phyloP scores from a whole-genome alignment of 2,113 vertebrate species.

The Pseudorectes ferrugineus region DNA sequence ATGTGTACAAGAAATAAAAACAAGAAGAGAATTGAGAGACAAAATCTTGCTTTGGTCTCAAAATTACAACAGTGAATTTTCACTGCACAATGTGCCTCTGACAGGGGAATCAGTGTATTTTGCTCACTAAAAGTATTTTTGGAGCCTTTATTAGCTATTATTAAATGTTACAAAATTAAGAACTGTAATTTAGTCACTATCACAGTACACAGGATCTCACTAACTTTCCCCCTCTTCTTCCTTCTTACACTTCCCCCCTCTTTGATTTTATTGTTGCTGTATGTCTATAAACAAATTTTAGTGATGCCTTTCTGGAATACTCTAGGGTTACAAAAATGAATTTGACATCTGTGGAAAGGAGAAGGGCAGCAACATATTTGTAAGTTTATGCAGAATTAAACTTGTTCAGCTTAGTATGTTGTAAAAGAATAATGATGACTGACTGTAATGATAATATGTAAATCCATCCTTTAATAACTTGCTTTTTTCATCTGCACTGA shows the following conservation, averaged over 20 bases:
- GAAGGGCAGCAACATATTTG: neutral
- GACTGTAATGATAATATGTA: conserved; percentile 29
- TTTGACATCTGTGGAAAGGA: neutral
- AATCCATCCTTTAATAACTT: conserved; percentile 30
- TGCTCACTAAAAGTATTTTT: neutral
- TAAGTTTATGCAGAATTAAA: neutral
- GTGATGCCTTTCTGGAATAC: neutral
- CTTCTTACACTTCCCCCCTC: neutral
- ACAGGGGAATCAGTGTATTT: neutral
- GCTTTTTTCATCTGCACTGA: neutral
- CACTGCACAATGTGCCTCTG: neutral
- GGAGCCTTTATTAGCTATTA: neutral
- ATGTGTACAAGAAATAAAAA: neutral
- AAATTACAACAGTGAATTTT: neutral
- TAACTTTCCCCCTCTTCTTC: neutral
- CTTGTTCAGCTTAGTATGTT: neutral
- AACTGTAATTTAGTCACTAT: neutral
- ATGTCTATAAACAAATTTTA: neutral
- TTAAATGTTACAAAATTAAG: neutral
- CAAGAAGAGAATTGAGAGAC: neutral
- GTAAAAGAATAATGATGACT: neutral
- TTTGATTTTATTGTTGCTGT: neutral
- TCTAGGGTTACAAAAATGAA: neutral
- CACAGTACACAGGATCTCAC: neutral
- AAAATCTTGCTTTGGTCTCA: neutral